Evolutionary conservation across 2,113 vertebrate genomes (phyloP), one percentile per base, ranked within the genome.

Genomic region (Natator depressus): DNA sequence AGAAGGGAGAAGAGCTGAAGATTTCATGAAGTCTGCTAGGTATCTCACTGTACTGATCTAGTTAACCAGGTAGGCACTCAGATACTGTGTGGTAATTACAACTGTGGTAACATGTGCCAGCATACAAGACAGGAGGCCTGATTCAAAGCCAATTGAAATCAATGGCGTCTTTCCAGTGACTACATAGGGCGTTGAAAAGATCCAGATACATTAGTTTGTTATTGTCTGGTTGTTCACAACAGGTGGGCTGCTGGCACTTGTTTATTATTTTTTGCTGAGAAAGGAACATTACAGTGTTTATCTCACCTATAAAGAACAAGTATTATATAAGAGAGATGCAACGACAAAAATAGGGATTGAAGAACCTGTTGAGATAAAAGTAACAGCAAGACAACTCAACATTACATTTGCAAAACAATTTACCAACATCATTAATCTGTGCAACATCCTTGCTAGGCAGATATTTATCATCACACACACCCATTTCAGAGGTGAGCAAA

Each of bases 91-190:
- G 49, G 49, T 49, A 49, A 49, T 49, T 49, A 11, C 10, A 49
- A 47, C 47, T 31, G 51, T 54, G 2, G 59, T 20, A 69, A 85
- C 4, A 2, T 6, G 2, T 54, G 54, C 54, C 1, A 0, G 53
- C 57, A 82, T 0, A 0, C 29, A 5, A 91, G 42, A 62, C 55
- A 53, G 20, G 9, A 47, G 3, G 24, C 85, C 85, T 80, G 80
- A 76, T 16, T 51, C 25, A 47, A 57, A 80, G 54, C 11, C 8
- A 53, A 94, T 13, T 25, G 10, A 76, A 24, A 10, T 76, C 24
- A 76, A 25, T 25, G 72, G 38, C 13, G 22, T 69, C 62, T 69
- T 69, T 69, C 35, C 14, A 69, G 35, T 17, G 35, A n/a, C 62
- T 69, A 10, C 8, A n/a, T n/a, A n/a, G 35, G 27, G 35, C 35